A percentile compares a stretch with the other conserved stretches of the same genome.
Evolutionary conservation across 2,113 vertebrate species (phyloP).

Genomic region (Symphodus melops): DNA sequence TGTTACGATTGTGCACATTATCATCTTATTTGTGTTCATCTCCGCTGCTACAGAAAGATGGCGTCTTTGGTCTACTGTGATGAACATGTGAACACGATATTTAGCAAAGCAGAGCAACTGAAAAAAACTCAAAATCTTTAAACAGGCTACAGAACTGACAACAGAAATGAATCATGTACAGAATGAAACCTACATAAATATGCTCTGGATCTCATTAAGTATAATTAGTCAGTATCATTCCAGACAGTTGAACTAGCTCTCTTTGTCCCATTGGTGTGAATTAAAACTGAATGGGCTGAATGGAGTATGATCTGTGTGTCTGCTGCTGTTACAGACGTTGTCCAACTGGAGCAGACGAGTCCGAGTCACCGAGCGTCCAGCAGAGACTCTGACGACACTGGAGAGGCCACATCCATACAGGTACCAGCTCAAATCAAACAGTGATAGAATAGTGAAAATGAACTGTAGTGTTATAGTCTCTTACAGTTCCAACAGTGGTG

Average conservation of each 20-base stretch:
- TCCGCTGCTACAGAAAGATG: too few relatives aligned
- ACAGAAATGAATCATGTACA: too few relatives aligned
- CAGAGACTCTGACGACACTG: conserved; percentile 81
- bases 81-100: background rate
- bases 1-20: too few relatives aligned
- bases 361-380: conserved; percentile 76
- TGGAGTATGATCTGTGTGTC: conserved; percentile 15
- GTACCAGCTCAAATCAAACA: conserved; percentile 21
- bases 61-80: background rate
- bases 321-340: conserved; percentile 85
- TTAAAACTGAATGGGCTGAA: conserved; percentile 1
- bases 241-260: background rate
- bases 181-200: background rate
- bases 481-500: too few relatives aligned
- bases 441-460: background rate
- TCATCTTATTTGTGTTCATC: too few relatives aligned
- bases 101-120: too few relatives aligned
- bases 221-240: conserved; percentile 10
- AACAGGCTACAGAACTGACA: too few relatives aligned
- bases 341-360: conserved; percentile 87
- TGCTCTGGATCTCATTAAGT: background rate
- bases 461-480: too few relatives aligned
- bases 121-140: too few relatives aligned
- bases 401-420: conserved; percentile 82
- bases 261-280: background rate